phyloP scores from a whole-genome alignment of 2,888 invertebrate species.

The Andrena camellia region DNA sequence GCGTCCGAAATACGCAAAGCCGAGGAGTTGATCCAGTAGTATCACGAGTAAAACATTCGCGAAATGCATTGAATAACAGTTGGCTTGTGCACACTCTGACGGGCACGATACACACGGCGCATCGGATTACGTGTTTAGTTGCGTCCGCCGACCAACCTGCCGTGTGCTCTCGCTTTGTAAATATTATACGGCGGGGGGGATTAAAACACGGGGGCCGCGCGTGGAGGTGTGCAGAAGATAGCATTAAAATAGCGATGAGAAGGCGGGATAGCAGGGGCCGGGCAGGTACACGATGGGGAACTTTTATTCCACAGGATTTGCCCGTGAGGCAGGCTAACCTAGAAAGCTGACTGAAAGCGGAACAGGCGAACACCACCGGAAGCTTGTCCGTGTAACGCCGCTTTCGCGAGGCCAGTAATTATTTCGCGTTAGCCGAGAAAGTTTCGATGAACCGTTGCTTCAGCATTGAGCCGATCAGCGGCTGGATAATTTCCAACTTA shows the following conservation, averaged over 20 bases:
- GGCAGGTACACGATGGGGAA: slow-evolving; percentile 42
- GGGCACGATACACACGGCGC: neutral
- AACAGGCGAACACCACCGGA: slow-evolving; percentile 59
- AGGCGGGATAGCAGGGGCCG: slow-evolving; percentile 26
- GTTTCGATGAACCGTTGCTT: slow-evolving; percentile 6
- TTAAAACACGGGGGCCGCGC: slow-evolving; percentile 51
- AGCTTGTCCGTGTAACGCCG: slow-evolving; percentile 78
- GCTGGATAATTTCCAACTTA: neutral
- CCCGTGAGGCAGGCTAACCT: slow-evolving; percentile 54
- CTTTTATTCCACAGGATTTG: slow-evolving; percentile 75
- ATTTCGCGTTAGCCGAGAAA: slow-evolving; percentile 78
- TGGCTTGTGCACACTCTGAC: slow-evolving; percentile 2
- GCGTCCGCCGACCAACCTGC: slow-evolving; percentile 13
- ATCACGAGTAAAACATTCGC: neutral
- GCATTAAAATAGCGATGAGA: slow-evolving; percentile 43
- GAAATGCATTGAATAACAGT: neutral
- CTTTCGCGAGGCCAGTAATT: slow-evolving; percentile 78
- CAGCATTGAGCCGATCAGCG: slow-evolving; percentile 4
- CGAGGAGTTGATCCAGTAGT: neutral
- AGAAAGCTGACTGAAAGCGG: slow-evolving; percentile 33
- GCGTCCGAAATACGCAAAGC: neutral
- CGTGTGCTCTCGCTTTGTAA: slow-evolving; percentile 53
- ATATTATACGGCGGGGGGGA: slow-evolving; percentile 53
- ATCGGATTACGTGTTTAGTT: slow-evolving; percentile 23
- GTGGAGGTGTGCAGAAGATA: slow-evolving; percentile 26